These are phyloP conservation scores for Pilophorus perplexus DNA, from an alignment of 2,888 invertebrate genomes.

Conservation along the genomic window DNA sequence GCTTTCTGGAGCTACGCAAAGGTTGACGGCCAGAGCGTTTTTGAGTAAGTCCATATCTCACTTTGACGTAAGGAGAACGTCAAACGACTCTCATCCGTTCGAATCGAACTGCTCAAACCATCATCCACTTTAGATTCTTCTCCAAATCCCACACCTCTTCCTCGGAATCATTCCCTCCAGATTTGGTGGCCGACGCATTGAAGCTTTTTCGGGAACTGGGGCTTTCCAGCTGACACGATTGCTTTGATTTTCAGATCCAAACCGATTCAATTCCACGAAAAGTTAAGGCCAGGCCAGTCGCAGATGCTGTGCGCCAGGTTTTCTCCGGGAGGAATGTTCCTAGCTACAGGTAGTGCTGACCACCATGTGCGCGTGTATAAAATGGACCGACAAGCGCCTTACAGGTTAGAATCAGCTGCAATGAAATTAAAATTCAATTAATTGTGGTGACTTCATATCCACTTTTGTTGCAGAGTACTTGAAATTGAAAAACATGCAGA, in stretches of 20 bases:
- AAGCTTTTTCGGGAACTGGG: too few species aligned
- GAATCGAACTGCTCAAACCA: too few species aligned
- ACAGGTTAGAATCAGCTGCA: slow-evolving; percentile 51
- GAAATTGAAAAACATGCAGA: slow-evolving; percentile 82
- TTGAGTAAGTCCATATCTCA: slow-evolving; percentile 63
- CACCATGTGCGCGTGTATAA: slow-evolving; percentile 90
- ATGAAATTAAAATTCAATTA: too few species aligned
- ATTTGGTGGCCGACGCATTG: too few species aligned
- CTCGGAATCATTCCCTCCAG: too few species aligned
- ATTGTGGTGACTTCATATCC: too few species aligned
- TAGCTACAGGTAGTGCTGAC: slow-evolving; percentile 93
- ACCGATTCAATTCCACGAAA: slow-evolving; percentile 88
- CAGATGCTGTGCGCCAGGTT: slow-evolving; percentile 94
- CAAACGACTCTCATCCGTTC: too few species aligned
- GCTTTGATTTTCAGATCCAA: slow-evolving; percentile 60
- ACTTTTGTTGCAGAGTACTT: slow-evolving; percentile 56
- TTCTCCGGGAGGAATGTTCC: slow-evolving; percentile 81
- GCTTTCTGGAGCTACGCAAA: slow-evolving; percentile 89
- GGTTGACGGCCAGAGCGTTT: slow-evolving; percentile 58
- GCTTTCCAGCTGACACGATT: neutral
- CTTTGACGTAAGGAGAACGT: too few species aligned
- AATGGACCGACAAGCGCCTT: slow-evolving; percentile 73
- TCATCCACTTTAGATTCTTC: too few species aligned
- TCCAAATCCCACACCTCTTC: too few species aligned
- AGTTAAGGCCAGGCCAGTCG: slow-evolving; percentile 87